phyloP scores from a whole-genome alignment of 2,888 invertebrate species.

The Patella pellucida region DNA sequence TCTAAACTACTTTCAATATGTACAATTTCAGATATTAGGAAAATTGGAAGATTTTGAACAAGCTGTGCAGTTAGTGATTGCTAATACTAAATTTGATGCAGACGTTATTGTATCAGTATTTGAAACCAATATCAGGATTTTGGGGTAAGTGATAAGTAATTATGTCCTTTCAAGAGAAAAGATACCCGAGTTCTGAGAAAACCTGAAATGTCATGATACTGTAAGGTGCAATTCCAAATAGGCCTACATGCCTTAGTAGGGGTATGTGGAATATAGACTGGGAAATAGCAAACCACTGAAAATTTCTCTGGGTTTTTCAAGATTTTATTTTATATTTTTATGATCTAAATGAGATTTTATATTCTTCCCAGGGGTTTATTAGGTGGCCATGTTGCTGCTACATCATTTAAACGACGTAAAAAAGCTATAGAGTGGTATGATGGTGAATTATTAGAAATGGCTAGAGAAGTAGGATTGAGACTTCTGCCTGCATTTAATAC shows the following conservation, averaged over 20 bases:
- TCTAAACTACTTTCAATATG: no score
- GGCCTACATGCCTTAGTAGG: neutral
- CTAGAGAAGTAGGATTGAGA: slow-evolving; percentile 91
- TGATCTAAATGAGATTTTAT: neutral
- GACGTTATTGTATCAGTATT: slow-evolving; percentile 97
- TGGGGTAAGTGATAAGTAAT: slow-evolving; percentile 80
- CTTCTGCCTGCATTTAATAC: slow-evolving; percentile 98
- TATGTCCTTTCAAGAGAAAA: neutral
- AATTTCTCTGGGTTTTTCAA: no score
- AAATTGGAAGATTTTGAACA: slow-evolving; percentile 94
- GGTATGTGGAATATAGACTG: no score
- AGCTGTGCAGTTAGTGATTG: slow-evolving; percentile 87
- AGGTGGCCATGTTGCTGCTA: slow-evolving; percentile 91
- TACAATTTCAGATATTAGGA: slow-evolving; percentile 79
- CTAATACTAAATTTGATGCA: slow-evolving; percentile 90
- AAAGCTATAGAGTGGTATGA: slow-evolving; percentile 73
- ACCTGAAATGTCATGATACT: no score
- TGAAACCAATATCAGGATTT: slow-evolving; percentile 96
- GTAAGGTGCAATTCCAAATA: no score
- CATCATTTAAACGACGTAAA: slow-evolving; percentile 82
- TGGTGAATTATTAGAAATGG: slow-evolving; percentile 89
- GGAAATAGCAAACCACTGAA: no score
- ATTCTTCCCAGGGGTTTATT: slow-evolving; percentile 81
- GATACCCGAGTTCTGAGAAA: no score
- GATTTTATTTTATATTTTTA: neutral